Evolutionary conservation across 2,113 vertebrate genomes (phyloP).

Genomic region (Alligator mississippiensis): DNA sequence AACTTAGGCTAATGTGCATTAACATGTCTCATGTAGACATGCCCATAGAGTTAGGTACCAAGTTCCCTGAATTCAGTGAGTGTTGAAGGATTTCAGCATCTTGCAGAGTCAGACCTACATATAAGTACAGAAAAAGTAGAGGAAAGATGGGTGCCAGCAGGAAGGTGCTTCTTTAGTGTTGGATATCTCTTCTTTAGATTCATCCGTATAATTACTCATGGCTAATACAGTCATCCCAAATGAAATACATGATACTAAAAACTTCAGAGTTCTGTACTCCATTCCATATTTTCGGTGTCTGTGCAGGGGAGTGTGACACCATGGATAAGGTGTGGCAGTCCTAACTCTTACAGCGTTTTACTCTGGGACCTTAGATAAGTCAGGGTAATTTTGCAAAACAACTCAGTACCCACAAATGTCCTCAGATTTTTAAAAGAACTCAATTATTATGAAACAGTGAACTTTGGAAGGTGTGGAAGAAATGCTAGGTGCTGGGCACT

Average conservation of each 20-base stretch:
- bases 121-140: neutral
- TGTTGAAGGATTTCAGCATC: neutral
- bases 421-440: neutral
- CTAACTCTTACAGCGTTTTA: neutral
- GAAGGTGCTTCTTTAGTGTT: neutral
- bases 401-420: neutral
- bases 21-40: too few relatives aligned
- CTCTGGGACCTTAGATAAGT: neutral
- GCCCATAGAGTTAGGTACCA: conserved; percentile 41
- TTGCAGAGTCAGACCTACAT: conserved; percentile 10
- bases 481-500: too few relatives aligned
- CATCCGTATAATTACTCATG: neutral
- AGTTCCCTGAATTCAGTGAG: conserved; percentile 16
- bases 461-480: too few relatives aligned
- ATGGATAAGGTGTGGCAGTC: neutral
- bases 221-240: neutral
- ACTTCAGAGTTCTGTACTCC: neutral
- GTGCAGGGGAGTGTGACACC: neutral
- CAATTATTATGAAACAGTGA: neutral
- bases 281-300: neutral
- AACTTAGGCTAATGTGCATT: too few relatives aligned
- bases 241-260: neutral
- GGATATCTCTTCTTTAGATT: neutral
- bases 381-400: neutral
- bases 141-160: neutral